Base-by-base conservation (phyloP, 1,140 invertebrate genomes). In the Hylaeus anthracinus region DNA sequence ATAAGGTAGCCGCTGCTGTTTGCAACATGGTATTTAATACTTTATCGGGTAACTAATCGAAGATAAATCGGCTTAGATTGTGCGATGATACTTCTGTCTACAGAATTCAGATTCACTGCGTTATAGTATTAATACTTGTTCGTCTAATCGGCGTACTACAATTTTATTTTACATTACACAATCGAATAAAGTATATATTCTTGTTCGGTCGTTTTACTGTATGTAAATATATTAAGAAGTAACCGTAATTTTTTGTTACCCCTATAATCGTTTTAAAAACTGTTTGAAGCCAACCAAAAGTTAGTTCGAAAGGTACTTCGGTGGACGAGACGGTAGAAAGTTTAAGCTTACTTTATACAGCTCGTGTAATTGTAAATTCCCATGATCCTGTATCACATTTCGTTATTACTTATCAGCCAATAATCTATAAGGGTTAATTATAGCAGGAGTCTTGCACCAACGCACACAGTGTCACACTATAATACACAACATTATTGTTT, bases 401-500 rank as follows among this genome's bases (percentile, higher is more conserved):
- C 15, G 1, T 73, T 65, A 12, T 64, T 48, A 64, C 55, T 14
- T 64, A 56, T 53, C 82, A 82, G 79, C 83, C 87, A 83, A 85
- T 84, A 75, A 73, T 86, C n/a, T 83, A 64, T 55, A 80, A 26
- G 84, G 88, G 82, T 92, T 91, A 90, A 88, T 89, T 80, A 86
- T 85, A 92, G 88, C 88, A 90, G 88, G 90, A 90, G 74, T 89
- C 90, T 91, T 91, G 90, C 92, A 92, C 87, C 91, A 92, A 91
- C 85, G 89, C 91, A 92, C 91, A 90, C 89, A 84, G 91, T 87
- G 82, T 91, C 85, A 84, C 90, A 93, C 92, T 93, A 93, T 93
- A 93, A 93, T 93, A 93, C 92, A 93, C 90, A 93, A 92, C 81
- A 92, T 92, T 93, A 93, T 93, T 93, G 91, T 91, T 92, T 88